A percentile compares a stretch with the other conserved stretches of the same genome.
Conservation (phyloP, 2,797 vertebrate species). For the Sebastolobus altivelis region DNA sequence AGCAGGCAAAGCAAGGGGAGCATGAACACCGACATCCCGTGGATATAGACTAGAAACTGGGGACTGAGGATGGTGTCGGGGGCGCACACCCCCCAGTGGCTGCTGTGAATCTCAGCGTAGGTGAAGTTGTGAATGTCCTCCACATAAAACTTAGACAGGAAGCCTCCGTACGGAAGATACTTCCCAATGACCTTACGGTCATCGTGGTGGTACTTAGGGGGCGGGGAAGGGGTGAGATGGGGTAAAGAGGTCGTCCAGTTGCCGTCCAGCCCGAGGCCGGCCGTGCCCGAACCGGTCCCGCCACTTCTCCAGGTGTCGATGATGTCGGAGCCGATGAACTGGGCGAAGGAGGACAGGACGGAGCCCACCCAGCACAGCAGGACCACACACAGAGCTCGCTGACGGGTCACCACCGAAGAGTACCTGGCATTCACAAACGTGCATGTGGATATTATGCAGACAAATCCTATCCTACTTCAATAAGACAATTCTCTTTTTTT, state of each 20-base stretch:
- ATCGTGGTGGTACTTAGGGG: constrained; percentile 62
- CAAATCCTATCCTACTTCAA: too few relatives aligned
- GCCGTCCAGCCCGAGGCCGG: constrained; percentile 57
- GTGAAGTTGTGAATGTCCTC: constrained; percentile 78
- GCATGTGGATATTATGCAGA: neutral
- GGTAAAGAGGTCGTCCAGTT: constrained; percentile 76
- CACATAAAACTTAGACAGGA: constrained; percentile 85
- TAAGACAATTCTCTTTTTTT: too few relatives aligned
- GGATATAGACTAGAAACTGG: constrained; percentile 81
- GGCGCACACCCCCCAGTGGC: constrained; percentile 84
- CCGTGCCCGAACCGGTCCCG: neutral
- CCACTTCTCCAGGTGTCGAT: constrained; percentile 60
- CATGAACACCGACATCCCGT: constrained; percentile 78
- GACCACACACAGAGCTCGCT: constrained; percentile 75
- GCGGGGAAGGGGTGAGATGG: constrained; percentile 11
- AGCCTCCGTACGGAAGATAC: constrained; percentile 83
- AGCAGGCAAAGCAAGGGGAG: constrained; percentile 82
- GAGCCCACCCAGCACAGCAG: constrained; percentile 86
- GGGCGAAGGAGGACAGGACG: constrained; percentile 84
- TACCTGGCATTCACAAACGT: constrained; percentile 78
- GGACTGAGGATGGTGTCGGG: constrained; percentile 80
- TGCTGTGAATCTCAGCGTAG: constrained; percentile 79
- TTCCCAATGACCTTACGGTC: constrained; percentile 73
- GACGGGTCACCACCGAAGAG: constrained; percentile 74
- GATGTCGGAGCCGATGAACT: constrained; percentile 84